Evolutionary conservation across 2,888 invertebrate species (phyloP), one percentile per base, ranked within the genome.

Genomic region (Esperia sulphurella): DNA sequence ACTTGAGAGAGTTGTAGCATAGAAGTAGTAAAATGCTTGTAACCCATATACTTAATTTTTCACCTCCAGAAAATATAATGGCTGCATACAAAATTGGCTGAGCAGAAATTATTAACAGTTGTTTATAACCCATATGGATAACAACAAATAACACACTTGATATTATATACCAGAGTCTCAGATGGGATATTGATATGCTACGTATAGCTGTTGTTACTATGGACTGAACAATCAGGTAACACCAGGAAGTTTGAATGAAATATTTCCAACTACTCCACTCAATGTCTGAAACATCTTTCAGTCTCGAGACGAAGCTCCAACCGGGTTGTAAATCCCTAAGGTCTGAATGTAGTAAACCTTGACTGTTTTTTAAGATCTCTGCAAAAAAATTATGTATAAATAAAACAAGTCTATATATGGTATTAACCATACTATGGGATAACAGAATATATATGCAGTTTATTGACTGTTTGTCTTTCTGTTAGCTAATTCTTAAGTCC

Each of bases 251-350:
- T 41, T 78, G 70, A 45, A 93, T 71, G 48, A 91, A 88, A 55
- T 82, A 90, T 62, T 91, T 91, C 90, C 92, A 93, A 49, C 91
- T 86, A 64, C 79, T 91, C 95, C 95, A 95, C 83, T 95, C 95
- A 66, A 90, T 83, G 79, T 95, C 95, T 14, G 94, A 91, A 21
- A 83, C 77, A 81, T 95, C 95, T 79, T 91, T 91, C 53, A 88
- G 89, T 60, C 91, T 83, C 29, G 81, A 74, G 43, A 92, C 58
- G 60, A 91, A 77, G 8, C 65, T 61, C 93, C 93, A 93, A 31
- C 93, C 93, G 45, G 83, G 75, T 55, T 73, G 74, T 60, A 93
- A 91, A 68, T 92, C 93, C 53, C 61, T 66, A 35, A 85, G 57
- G 37, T 65, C 54, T 47, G 69, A 50, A 44, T 68, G 50, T 47